These are phyloP conservation scores for Chymomyza costata DNA, from an alignment of 1,140 invertebrate species.

Conservation along the genomic window DNA sequence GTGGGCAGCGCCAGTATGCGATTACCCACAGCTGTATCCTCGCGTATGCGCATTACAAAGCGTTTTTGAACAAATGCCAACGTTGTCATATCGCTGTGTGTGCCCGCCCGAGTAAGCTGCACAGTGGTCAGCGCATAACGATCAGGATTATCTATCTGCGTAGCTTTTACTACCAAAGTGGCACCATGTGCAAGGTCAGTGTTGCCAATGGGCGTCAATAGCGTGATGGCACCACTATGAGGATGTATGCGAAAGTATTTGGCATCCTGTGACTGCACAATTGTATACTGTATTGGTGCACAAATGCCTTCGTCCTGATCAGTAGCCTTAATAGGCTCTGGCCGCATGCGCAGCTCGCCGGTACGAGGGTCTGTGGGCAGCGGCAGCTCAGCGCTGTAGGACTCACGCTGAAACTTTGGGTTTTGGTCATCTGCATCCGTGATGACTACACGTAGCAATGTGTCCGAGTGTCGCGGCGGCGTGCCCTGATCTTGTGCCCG, in stretches of 20 bases:
- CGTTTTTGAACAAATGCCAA: constrained; percentile 83
- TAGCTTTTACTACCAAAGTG: constrained; percentile 86
- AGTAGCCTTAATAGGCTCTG: constrained; percentile 80
- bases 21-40: constrained; percentile 84
- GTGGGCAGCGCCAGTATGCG: constrained; percentile 81
- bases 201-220: constrained; percentile 79
- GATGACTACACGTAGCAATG: constrained; percentile 85
- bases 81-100: constrained; percentile 75
- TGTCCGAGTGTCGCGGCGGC: constrained; percentile 85
- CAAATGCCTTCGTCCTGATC: constrained; percentile 85
- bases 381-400: constrained; percentile 84
- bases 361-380: constrained; percentile 77
- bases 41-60: constrained; percentile 84
- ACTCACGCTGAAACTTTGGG: constrained; percentile 85
- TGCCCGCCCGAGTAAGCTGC: constrained; percentile 77
- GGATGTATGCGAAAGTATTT: constrained; percentile 77
- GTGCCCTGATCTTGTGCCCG: constrained; percentile 90
- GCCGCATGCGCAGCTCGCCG: constrained; percentile 77
- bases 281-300: constrained; percentile 82
- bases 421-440: constrained; percentile 96
- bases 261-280: constrained; percentile 76
- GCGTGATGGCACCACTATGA: constrained; percentile 79
- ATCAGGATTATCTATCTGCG: constrained; percentile 91
- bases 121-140: constrained; percentile 90
- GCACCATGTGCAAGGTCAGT: constrained; percentile 80